Conservation (phyloP, 2,797 vertebrate genomes). For the Limnodromus scolopaceus region DNA sequence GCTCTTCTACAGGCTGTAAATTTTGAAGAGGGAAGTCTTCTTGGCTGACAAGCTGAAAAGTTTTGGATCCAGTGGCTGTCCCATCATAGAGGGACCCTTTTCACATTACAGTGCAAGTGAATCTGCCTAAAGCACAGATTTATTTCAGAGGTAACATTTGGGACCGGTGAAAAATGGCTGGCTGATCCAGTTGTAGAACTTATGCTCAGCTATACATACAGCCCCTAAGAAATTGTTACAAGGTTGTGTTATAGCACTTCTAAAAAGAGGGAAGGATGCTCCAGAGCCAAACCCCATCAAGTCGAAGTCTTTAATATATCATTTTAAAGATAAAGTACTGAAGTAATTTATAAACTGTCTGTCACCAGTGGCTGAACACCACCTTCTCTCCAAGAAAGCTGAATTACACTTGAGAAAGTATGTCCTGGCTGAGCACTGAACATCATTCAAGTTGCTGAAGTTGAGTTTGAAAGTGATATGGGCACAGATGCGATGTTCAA, state of each 20-base stretch:
- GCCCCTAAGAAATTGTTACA: conserved; percentile 26
- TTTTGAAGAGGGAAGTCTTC: not conserved
- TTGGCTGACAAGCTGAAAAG: not conserved
- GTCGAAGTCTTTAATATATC: conserved; percentile 26
- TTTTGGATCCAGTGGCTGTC: not conserved
- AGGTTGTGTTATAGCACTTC: conserved; percentile 45
- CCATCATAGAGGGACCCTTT: not conserved
- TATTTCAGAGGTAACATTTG: conserved; percentile 29
- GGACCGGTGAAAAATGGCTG: conserved; percentile 53
- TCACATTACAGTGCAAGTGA: not conserved
- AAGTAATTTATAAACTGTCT: conserved; percentile 70
- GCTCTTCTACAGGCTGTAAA: not conserved
- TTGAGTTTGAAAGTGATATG: conserved; percentile 47
- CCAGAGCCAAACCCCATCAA: conserved; percentile 56
- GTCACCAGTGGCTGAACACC: conserved; percentile 63
- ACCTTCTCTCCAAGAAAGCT: conserved; percentile 46
- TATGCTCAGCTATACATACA: conserved; percentile 35
- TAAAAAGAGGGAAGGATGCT: conserved; percentile 45
- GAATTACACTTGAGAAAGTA: conserved; percentile 59
- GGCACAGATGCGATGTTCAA: conserved; percentile 65
- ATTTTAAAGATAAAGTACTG: conserved; percentile 60
- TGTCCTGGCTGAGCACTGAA: conserved; percentile 54
- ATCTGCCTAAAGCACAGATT: not conserved
- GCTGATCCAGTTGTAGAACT: conserved; percentile 44
- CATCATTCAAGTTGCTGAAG: conserved; percentile 53